These are phyloP conservation scores for Cataglyphis rosenhaueri DNA, from an alignment of 2,888 invertebrate species.

Conservation along the genomic window DNA sequence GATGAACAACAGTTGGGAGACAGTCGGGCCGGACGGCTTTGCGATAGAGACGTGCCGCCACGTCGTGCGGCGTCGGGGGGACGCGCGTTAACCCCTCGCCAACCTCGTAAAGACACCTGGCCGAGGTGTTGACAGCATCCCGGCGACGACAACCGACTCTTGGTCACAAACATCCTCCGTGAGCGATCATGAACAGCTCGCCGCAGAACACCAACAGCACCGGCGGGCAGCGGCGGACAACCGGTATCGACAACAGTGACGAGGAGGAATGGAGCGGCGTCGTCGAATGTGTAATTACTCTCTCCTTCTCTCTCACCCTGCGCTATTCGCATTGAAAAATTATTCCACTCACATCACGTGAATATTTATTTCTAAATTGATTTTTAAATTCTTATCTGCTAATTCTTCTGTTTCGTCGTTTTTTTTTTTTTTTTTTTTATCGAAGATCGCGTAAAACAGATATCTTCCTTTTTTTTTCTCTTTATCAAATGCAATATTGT, in stretches of 20 bases:
- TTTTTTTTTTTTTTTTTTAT: not conserved
- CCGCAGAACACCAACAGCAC: slow-evolving; percentile 78
- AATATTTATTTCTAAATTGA: not conserved
- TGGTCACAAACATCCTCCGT: not conserved
- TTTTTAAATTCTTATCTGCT: not conserved
- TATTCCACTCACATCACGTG: not conserved
- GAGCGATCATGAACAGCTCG: slow-evolving; percentile 80
- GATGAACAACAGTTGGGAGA: slow-evolving; percentile 55
- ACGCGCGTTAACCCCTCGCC: slow-evolving; percentile 70
- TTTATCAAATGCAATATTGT: not conserved
- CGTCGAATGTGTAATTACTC: slow-evolving; percentile 82
- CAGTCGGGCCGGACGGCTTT: slow-evolving; percentile 18
- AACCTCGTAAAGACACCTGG: slow-evolving; percentile 29
- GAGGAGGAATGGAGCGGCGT: slow-evolving; percentile 85
- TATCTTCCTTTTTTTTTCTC: not conserved
- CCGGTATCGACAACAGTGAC: slow-evolving; percentile 82
- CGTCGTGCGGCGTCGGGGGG: slow-evolving; percentile 41
- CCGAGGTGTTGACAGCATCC: slow-evolving; percentile 32
- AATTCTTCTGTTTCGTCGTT: not conserved
- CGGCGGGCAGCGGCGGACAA: slow-evolving; percentile 69
- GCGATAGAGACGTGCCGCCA: slow-evolving; percentile 43
- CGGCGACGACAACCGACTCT: not conserved
- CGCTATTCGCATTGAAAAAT: not conserved
- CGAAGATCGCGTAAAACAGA: not conserved
- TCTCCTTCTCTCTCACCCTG: not conserved